Evolutionary conservation across 2,113 vertebrate genomes (phyloP).

Genomic region (Tupaia chinensis): DNA sequence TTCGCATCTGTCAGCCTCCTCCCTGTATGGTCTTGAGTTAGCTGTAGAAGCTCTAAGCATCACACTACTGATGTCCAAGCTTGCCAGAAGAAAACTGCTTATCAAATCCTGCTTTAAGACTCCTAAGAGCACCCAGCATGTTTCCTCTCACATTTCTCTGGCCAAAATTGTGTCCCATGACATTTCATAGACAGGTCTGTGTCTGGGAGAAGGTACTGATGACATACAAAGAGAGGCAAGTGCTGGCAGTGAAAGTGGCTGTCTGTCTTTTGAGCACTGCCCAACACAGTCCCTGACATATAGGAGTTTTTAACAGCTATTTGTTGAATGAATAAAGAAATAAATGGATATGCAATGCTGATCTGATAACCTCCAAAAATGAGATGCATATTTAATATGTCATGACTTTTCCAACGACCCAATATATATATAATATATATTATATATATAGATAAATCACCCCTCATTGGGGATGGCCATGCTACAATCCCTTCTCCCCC

Average conservation of each 20-base stretch:
- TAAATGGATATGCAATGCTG: neutral
- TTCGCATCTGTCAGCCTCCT: neutral
- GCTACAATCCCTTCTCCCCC: too few species aligned
- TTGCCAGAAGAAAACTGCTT: neutral
- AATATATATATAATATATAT: too few species aligned
- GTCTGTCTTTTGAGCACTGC: neutral
- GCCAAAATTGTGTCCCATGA: neutral
- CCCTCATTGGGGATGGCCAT: too few species aligned
- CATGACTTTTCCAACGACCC: too few species aligned
- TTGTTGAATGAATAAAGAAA: slow-evolving; percentile 17
- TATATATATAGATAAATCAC: too few species aligned
- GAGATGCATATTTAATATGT: too few species aligned
- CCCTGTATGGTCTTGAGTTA: neutral
- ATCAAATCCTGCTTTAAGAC: neutral
- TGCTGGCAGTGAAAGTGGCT: neutral
- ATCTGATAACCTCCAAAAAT: neutral
- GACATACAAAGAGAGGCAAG: neutral
- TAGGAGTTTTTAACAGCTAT: neutral
- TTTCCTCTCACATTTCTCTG: neutral
- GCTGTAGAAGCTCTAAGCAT: neutral
- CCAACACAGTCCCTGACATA: neutral
- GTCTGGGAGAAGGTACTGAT: neutral
- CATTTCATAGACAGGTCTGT: neutral
- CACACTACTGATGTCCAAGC: neutral
- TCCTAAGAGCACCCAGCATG: neutral